Base-by-base conservation (phyloP, 53 echinoderm and acorn worm species). In the Arbacia lixula region DNA sequence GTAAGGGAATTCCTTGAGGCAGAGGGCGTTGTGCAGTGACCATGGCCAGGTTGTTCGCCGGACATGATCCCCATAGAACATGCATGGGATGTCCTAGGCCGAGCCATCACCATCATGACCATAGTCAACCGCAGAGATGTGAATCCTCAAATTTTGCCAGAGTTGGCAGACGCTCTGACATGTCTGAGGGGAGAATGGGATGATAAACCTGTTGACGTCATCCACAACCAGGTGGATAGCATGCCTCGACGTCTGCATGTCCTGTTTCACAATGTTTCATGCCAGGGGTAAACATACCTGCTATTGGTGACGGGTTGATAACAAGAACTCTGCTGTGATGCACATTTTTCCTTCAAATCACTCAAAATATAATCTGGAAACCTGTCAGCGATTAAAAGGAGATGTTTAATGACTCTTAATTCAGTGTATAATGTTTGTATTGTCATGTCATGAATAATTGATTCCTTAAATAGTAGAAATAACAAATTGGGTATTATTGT, bases 1-100 rank as follows among this genome's bases (percentile, higher is more conserved):
- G 62, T 67, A 37, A 67, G 35, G 17, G 39, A 38, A 38, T 68
- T 68, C 68, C 68, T 68, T 37, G 68, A 68, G 19, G 39, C 39
- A 68, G 39, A 2, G 3, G 37, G 14, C 37, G 68, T 68, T 12
- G 37, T 16, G 38, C 68, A 68, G 39, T 38, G 35, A 25, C 68
- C 36, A 68, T 68, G 39, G 68, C 39, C 68, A 37, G 0, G 37
- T 38, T 68, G 39, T 39, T 68, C 68, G 37, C 68, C 68, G 2
- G 37, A 63, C 37, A 68, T 68, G 39, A 38, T 36, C 68, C 68
- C 39, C 27, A 37, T 68, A 19, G 57, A 56, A 20, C 57, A 56
- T 56, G 57, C 12, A 10, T n/a, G n/a, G n/a, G 57, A 56, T 56
- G 14, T 5, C 57, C 57, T 56, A 56, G 57, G 12, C 57, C 57